Base-by-base conservation (phyloP, 2,888 invertebrate species). In the Stramonita haemastoma region DNA sequence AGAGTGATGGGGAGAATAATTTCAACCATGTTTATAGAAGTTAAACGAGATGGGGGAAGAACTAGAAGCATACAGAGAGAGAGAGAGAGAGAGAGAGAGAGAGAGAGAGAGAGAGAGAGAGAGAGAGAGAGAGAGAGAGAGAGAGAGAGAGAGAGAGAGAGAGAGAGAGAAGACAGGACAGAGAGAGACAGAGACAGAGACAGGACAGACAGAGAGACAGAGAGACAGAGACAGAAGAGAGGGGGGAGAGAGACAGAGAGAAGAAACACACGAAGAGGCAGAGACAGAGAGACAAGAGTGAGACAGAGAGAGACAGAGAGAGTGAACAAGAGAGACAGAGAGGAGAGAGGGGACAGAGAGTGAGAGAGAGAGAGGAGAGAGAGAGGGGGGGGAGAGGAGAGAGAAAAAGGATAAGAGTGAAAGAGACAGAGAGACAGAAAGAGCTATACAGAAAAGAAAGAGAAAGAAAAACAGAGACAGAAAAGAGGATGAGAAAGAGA, bases 331-430 rank as follows among this genome's bases (percentile, higher is more conserved):
- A 29, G 29, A 77, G 17, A 29, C n/a, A 77, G 77, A 11, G 2
- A 77, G 17, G 29, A 29, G n/a, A 11, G 13, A 29, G n/a, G 36
- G 17, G 56, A 88, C 34, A 60, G 22, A 84, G 26, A 66, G 81
- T 84, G 66, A 84, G 88, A 89, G 73, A 89, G 73, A 34, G 60
- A 36, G 36, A 73, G 56, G 22, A 36, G 86, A 66, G 73, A 34
- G 85, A 85, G 60, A 26, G 46, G 11, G 70, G 70, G 70, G 70
- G 26, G 70, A 22, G 70, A 22, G 26, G 70, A 22, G 70, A 5
- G 70, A 22, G 70, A 70, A 22, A 22, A 22, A 5, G 70, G 70
- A 22, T 13, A 70, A 22, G 70, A 22, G 70, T 5, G 70, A 22
- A 22, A 22, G 70, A 70, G 70, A 70, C 5, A 70, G 70, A 11